These are phyloP conservation scores for Saccopteryx bilineata DNA, from an alignment of 2,113 vertebrate genomes.

Conservation along the genomic window DNA sequence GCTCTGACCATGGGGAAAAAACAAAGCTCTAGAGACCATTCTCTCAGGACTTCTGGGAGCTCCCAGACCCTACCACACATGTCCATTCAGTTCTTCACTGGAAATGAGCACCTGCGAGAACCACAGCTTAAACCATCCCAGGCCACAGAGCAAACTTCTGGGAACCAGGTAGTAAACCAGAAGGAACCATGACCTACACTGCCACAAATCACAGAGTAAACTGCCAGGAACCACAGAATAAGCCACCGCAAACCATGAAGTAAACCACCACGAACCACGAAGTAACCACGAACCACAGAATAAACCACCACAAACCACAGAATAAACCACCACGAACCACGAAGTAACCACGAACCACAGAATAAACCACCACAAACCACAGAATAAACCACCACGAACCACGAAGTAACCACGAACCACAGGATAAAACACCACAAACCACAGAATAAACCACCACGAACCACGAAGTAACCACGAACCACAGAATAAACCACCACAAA, in stretches of 20 bases:
- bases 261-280: background rate
- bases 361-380: too few species aligned
- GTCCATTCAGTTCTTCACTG: background rate
- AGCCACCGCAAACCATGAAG: background rate
- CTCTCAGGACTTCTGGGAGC: background rate
- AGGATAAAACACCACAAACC: background rate
- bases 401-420: too few species aligned
- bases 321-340: background rate
- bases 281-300: background rate
- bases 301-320: rapidly evolving
- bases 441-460: background rate
- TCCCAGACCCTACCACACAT: background rate
- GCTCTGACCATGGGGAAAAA: background rate
- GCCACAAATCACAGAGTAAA: rapidly evolving
- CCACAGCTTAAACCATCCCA: background rate
- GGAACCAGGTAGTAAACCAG: background rate
- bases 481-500: rapidly evolving
- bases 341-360: background rate
- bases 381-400: background rate
- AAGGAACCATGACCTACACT: background rate
- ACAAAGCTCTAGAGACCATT: background rate
- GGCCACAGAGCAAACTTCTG: background rate
- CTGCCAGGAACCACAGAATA: rapidly evolving
- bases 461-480: background rate
- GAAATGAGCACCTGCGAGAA: background rate